Evolutionary conservation across 2,888 invertebrate species (phyloP).

Genomic region (Pseudococcus viburni): DNA sequence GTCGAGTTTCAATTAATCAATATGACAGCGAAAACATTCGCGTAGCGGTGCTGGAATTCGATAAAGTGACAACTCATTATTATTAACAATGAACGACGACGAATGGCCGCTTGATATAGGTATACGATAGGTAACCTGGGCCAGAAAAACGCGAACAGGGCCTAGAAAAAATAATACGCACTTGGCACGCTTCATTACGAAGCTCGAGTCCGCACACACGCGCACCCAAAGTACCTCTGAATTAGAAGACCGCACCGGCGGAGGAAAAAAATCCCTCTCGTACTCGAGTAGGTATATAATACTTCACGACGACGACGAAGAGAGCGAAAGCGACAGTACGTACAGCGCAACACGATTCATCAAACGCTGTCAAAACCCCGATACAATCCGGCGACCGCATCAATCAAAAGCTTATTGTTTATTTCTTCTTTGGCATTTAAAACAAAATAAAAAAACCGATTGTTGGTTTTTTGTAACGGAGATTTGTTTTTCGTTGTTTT

Average conservation of each 20-base stretch:
- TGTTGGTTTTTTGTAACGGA: conserved; percentile 55
- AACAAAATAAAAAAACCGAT: conserved; percentile 59
- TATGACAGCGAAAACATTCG: conserved; percentile 53
- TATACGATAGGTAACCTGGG: not conserved
- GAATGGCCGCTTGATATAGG: not conserved
- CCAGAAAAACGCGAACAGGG: not conserved
- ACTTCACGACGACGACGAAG: not conserved
- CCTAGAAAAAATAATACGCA: not conserved
- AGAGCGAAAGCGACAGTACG: not conserved
- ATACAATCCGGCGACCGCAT: conserved; percentile 64
- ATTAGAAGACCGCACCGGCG: not conserved
- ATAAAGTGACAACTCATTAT: conserved; percentile 57
- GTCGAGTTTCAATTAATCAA: conserved; percentile 51
- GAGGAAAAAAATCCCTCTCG: not conserved
- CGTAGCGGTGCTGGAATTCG: conserved; percentile 45
- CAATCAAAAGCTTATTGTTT: conserved; percentile 66
- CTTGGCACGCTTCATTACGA: conserved; percentile 16
- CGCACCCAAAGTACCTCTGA: no score
- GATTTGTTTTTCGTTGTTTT: not conserved
- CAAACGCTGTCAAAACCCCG: conserved; percentile 63
- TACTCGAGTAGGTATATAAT: not conserved
- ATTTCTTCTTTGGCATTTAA: conserved; percentile 45
- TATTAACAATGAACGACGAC: conserved; percentile 36
- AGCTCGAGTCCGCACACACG: not conserved
- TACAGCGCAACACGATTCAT: conserved; percentile 53